Evolutionary conservation across 2,797 vertebrate species (phyloP).

Genomic region (Lutjanus argentimaculatus): DNA sequence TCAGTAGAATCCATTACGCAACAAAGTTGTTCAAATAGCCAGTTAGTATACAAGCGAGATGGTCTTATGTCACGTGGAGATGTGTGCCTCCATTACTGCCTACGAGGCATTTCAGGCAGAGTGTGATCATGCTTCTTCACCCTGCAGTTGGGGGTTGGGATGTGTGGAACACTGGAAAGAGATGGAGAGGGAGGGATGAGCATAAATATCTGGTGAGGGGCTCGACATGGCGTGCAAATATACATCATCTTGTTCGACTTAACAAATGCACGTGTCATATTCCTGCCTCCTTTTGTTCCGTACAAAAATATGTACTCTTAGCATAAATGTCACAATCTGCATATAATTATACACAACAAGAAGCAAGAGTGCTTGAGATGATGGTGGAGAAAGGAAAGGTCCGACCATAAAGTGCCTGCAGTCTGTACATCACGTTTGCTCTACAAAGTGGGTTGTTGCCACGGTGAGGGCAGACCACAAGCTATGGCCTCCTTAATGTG

Average conservation of each 20-base stretch:
- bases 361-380: slow-evolving; percentile 1
- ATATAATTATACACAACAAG: slow-evolving; percentile 31
- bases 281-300: slow-evolving; percentile 1
- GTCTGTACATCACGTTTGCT: slow-evolving; percentile 31
- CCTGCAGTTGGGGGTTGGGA: slow-evolving; percentile 66
- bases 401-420: slow-evolving; percentile 10
- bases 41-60: slow-evolving; percentile 65
- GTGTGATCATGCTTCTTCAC: slow-evolving; percentile 68
- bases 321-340: slow-evolving; percentile 52
- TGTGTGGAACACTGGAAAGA: slow-evolving; percentile 48
- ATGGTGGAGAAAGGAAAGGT: slow-evolving; percentile 22
- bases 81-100: slow-evolving; percentile 69
- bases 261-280: slow-evolving; percentile 14
- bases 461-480: slow-evolving; percentile 36
- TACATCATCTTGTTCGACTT: slow-evolving; percentile 22
- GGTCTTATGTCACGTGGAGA: slow-evolving; percentile 66
- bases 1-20: slow-evolving; percentile 75
- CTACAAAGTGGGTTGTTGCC: slow-evolving; percentile 33
- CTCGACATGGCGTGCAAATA: slow-evolving; percentile 38
- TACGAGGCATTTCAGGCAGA: slow-evolving; percentile 59
- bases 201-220: slow-evolving; percentile 48
- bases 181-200: slow-evolving; percentile 23
- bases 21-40: slow-evolving; percentile 61
- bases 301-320: slow-evolving; percentile 14
- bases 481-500: slow-evolving; percentile 54